Evolutionary conservation across 2,113 vertebrate genomes (phyloP).

Genomic region (Sisor rabdophorus): DNA sequence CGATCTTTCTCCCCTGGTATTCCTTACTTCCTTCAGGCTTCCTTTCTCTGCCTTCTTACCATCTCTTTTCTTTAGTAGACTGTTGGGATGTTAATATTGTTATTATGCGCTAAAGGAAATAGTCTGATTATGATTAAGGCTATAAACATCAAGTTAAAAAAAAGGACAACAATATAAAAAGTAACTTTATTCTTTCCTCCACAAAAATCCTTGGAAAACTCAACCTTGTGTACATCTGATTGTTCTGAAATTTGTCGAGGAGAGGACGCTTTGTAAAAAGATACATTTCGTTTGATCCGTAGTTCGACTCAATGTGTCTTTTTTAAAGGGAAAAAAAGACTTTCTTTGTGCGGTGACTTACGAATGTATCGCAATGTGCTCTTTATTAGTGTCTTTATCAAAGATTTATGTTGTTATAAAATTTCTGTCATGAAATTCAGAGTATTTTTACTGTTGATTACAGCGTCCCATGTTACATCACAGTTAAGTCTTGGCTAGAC

Average conservation of each 20-base stretch:
- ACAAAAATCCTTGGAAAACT: neutral
- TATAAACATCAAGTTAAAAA: neutral
- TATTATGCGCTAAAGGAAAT: neutral
- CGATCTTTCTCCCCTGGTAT: too few species aligned
- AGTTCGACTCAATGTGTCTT: neutral
- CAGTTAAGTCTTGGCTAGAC: neutral
- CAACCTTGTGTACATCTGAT: neutral
- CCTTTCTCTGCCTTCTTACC: too few species aligned
- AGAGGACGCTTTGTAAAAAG: constrained; percentile 1
- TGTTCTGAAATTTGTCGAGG: neutral
- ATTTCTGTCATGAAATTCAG: neutral
- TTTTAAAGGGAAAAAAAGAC: neutral
- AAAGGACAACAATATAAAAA: neutral
- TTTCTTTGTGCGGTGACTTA: neutral
- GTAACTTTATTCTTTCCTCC: neutral
- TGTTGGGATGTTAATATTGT: neutral
- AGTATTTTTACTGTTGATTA: neutral
- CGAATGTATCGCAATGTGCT: neutral
- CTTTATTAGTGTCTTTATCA: neutral
- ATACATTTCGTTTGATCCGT: neutral
- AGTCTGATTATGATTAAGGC: neutral
- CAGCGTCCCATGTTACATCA: neutral
- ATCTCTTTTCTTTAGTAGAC: neutral
- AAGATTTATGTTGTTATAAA: neutral
- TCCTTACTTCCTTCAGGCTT: too few species aligned